Conservation (phyloP, 2,888 invertebrate species). For the Troides aeacus region DNA sequence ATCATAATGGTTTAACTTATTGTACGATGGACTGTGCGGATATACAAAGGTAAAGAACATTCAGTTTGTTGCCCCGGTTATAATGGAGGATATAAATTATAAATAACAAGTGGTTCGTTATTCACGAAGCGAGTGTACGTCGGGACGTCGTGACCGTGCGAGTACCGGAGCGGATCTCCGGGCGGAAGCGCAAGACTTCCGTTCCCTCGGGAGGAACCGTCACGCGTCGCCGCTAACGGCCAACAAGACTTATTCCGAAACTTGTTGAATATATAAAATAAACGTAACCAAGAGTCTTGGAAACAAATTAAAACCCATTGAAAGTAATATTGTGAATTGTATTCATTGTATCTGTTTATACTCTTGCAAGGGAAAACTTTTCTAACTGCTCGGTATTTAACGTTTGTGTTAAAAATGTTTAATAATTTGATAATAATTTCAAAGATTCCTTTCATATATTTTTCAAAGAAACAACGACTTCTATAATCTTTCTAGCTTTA, state of each 20-base stretch:
- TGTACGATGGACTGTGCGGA: neutral
- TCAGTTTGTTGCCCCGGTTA: neutral
- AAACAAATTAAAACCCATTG: neutral
- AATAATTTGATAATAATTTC: no score
- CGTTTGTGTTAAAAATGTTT: no score
- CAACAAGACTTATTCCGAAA: neutral
- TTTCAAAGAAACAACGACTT: no score
- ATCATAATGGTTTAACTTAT: no score
- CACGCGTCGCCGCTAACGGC: constrained; percentile 53
- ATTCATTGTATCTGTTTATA: neutral
- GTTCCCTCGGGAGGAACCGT: constrained; percentile 72
- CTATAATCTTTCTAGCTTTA: no score
- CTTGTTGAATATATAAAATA: neutral
- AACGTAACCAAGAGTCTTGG: neutral
- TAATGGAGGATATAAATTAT: constrained; percentile 12
- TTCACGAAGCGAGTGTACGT: constrained; percentile 22
- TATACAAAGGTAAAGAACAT: neutral
- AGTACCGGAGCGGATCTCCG: constrained; percentile 69
- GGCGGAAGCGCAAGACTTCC: constrained; percentile 77
- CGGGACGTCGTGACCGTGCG: constrained; percentile 35
- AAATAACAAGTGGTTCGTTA: constrained; percentile 15
- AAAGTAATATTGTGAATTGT: neutral
- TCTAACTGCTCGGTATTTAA: no score
- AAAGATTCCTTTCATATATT: no score
- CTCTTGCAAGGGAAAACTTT: no score